These are phyloP conservation scores for Venustaconcha ellipsiformis DNA, from an alignment of 1,140 invertebrate species.

Conservation along the genomic window DNA sequence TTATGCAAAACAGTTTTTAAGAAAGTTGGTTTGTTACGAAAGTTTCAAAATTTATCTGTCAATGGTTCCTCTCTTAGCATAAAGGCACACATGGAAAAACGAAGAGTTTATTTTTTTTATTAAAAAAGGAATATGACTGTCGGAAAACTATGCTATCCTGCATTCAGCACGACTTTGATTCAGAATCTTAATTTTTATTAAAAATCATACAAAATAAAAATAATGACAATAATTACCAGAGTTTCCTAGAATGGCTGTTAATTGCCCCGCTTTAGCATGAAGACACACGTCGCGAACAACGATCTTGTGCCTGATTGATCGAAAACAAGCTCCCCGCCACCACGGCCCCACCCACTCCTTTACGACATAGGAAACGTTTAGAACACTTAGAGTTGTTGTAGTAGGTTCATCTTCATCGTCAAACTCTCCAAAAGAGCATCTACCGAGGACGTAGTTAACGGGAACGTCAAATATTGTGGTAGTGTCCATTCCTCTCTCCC, in stretches of 20 bases:
- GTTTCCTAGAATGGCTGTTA: constrained; percentile 47
- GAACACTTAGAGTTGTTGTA: constrained; percentile 36
- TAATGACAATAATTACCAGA: constrained; percentile 30
- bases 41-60: too few species aligned
- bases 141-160: neutral
- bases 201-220: neutral
- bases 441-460: constrained; percentile 28
- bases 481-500: neutral
- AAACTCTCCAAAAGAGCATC: constrained; percentile 28
- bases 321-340: constrained; percentile 48
- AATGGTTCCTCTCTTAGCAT: too few species aligned
- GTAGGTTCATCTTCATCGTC: constrained; percentile 35
- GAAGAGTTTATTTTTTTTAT: too few species aligned
- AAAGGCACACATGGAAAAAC: too few species aligned
- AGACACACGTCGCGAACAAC: constrained; percentile 40
- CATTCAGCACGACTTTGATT: neutral
- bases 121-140: neutral
- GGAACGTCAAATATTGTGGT: constrained; percentile 30
- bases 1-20: too few species aligned
- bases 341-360: constrained; percentile 44
- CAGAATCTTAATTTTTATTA: neutral
- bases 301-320: constrained; percentile 33
- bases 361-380: constrained; percentile 42
- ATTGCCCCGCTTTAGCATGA: constrained; percentile 39
- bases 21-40: too few species aligned